Percentiles rank a stretch among this genome's conserved stretches.
These are phyloP conservation scores for Neolamprologus caudopunctatus DNA, from an alignment of 2,113 vertebrate species.

Conservation along the genomic window DNA sequence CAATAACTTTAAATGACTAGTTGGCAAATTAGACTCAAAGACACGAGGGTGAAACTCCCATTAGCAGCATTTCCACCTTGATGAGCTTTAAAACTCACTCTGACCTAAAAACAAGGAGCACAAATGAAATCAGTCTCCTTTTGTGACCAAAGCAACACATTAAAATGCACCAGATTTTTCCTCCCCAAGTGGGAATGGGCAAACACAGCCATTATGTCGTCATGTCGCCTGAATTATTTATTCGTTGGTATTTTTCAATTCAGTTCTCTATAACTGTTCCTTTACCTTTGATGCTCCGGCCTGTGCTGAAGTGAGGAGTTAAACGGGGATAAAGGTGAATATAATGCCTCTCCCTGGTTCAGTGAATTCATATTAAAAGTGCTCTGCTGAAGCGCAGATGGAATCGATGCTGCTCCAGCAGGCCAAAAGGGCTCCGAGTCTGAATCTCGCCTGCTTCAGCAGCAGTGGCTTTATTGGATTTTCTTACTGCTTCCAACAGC, in stretches of 20 bases:
- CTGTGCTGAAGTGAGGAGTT: not conserved
- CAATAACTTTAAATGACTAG: not conserved
- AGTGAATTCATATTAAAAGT: not conserved
- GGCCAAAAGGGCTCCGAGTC: not conserved
- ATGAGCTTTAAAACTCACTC: not conserved
- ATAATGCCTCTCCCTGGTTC: not conserved
- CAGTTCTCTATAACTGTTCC: not conserved
- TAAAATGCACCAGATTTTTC: not conserved
- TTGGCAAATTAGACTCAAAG: not conserved
- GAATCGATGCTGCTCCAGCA: not conserved
- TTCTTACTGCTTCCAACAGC: not conserved
- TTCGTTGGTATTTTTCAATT: not conserved
- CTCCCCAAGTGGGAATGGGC: not conserved
- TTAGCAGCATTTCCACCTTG: not conserved
- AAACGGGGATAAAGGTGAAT: not conserved
- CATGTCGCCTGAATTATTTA: not conserved
- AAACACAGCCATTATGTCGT: not conserved
- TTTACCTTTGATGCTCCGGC: not conserved
- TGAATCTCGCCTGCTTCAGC: not conserved
- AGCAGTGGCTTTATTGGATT: not conserved
- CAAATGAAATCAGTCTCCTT: not conserved
- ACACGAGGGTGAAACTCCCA: not conserved
- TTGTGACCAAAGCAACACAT: not conserved
- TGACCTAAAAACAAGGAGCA: not conserved
- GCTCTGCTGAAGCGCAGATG: not conserved